A percentile compares a stretch with the other conserved stretches of the same genome.
These are phyloP conservation scores for Callopanchax toddi DNA, from an alignment of 2,113 vertebrate genomes.

Conservation along the genomic window DNA sequence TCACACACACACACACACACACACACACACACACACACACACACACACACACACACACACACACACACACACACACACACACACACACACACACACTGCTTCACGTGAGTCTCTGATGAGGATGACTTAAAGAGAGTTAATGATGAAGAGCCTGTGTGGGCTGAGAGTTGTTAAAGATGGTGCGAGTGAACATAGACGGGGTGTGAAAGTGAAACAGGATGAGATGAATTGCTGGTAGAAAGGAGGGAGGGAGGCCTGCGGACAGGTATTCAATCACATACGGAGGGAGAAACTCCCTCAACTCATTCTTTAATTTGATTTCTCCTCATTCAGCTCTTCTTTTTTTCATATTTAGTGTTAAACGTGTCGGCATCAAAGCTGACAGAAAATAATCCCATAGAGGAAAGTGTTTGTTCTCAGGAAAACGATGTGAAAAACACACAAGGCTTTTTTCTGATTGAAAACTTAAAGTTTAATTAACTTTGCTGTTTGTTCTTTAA, in stretches of 20 bases:
- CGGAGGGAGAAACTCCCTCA: constrained; percentile 14
- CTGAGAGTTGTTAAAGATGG: constrained; percentile 13
- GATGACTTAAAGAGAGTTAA: constrained; percentile 15
- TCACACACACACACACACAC: too few species aligned
- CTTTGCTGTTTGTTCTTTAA: neutral
- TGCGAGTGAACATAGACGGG: constrained; percentile 6
- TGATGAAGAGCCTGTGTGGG: constrained; percentile 14
- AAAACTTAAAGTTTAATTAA: too few species aligned
- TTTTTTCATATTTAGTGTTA: constrained; percentile 4
- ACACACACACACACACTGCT: neutral
- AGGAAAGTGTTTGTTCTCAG: neutral
- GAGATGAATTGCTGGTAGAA: constrained; percentile 2
- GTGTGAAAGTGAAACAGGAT: constrained; percentile 15
- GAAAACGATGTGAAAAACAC: too few species aligned
- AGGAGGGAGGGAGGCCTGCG: neutral
- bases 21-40: too few species aligned
- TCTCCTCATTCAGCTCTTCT: neutral
- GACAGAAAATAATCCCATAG: constrained; percentile 8
- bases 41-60: too few species aligned
- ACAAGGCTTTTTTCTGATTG: too few species aligned
- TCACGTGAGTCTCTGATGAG: constrained; percentile 1
- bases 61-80: neutral
- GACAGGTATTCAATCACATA: constrained; percentile 36
- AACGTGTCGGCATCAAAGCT: constrained; percentile 12
- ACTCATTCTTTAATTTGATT: constrained; percentile 27